A percentile compares a stretch with the other conserved stretches of the same genome.
These are phyloP conservation scores for Anolis carolinensis DNA, from an alignment of 2,113 vertebrate genomes.

Conservation along the genomic window DNA sequence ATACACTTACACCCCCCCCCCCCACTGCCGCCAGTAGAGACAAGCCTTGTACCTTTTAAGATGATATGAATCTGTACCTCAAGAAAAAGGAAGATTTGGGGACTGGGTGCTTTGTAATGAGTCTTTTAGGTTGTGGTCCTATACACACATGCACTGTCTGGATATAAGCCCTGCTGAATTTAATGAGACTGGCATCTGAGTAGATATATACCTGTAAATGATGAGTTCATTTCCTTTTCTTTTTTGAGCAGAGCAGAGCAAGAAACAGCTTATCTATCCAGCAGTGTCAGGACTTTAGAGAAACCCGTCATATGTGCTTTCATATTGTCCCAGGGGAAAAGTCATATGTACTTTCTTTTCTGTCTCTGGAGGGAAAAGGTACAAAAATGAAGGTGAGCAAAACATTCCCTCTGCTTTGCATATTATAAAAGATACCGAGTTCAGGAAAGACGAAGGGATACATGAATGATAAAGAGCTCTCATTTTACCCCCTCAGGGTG, in stretches of 20 bases:
- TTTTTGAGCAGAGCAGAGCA: slow-evolving; percentile 14
- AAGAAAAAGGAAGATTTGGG: slow-evolving; percentile 25
- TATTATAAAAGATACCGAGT: slow-evolving; percentile 54
- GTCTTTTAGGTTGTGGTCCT: background rate
- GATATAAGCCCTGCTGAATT: background rate
- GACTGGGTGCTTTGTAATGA: background rate
- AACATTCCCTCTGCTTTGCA: slow-evolving; percentile 60
- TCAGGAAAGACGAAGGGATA: slow-evolving; percentile 55
- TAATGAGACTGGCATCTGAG: background rate
- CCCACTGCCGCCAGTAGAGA: background rate
- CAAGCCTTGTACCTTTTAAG: background rate
- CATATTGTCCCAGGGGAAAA: slow-evolving; percentile 39
- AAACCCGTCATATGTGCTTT: slow-evolving; percentile 35
- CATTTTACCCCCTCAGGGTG: slow-evolving; percentile 65
- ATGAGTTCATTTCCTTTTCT: background rate
- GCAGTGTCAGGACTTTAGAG: slow-evolving; percentile 34
- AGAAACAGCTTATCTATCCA: slow-evolving; percentile 33
- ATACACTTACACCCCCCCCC: background rate
- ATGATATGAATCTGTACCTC: slow-evolving; percentile 14
- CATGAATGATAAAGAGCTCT: slow-evolving; percentile 55
- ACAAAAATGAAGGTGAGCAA: slow-evolving; percentile 55
- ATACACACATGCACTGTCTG: background rate
- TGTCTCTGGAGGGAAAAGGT: background rate
- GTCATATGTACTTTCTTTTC: slow-evolving; percentile 34
- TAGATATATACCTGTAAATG: background rate